These are phyloP conservation scores for Dufourea novaeangliae DNA, from an alignment of 1,140 invertebrate species.

Conservation along the genomic window DNA sequence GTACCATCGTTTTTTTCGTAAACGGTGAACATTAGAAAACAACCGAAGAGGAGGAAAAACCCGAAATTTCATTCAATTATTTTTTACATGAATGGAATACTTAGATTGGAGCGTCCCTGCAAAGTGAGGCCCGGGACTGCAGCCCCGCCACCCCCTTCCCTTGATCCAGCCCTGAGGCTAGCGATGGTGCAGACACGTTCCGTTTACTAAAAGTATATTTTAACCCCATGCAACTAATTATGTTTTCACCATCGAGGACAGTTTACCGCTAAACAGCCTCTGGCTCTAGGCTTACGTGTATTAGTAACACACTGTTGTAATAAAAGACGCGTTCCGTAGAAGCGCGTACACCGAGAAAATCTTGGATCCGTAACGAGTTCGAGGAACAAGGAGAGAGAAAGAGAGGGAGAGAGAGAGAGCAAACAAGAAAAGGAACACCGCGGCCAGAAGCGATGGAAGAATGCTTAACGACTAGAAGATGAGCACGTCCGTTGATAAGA, in stretches of 20 bases:
- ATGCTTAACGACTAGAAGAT: slow-evolving; percentile 70
- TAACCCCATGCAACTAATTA: background rate
- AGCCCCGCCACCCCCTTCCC: no score
- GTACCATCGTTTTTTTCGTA: no score
- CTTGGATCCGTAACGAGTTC: slow-evolving; percentile 3
- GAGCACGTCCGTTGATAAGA: slow-evolving; percentile 66
- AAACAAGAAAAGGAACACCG: slow-evolving; percentile 2
- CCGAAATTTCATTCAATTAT: no score
- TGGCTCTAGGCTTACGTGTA: background rate
- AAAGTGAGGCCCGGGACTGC: no score
- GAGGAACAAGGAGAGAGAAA: background rate
- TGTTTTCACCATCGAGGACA: background rate
- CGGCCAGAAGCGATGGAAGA: slow-evolving; percentile 51
- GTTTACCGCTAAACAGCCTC: background rate
- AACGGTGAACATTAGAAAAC: no score
- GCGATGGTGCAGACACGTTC: no score
- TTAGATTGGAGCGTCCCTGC: no score
- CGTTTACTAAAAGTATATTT: no score
- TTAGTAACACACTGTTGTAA: background rate
- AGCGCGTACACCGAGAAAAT: background rate
- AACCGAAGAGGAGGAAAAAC: no score
- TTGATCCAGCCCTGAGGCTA: no score
- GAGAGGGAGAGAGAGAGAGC: background rate
- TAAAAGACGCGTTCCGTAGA: background rate
- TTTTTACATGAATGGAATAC: no score